Evolutionary conservation across 2,888 invertebrate genomes (phyloP).

Genomic region (Lasioglossum vierecki): DNA sequence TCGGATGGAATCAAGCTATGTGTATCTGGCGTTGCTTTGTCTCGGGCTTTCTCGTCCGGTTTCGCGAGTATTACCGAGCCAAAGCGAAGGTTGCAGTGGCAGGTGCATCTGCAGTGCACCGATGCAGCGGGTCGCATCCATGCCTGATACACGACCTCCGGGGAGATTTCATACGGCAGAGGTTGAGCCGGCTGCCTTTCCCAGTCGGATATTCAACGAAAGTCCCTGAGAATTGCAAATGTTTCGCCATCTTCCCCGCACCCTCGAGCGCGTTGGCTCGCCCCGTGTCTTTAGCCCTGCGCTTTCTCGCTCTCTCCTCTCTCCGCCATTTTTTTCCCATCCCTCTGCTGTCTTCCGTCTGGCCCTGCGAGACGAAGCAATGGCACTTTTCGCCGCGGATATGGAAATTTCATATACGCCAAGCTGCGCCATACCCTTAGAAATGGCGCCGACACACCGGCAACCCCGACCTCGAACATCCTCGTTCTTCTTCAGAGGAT

Average conservation of each 20-base stretch:
- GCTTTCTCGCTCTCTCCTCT: not conserved
- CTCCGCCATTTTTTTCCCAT: not conserved
- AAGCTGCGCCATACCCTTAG: constrained; percentile 56
- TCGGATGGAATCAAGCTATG: not conserved
- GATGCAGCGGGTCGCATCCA: constrained; percentile 45
- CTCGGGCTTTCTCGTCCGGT: not conserved
- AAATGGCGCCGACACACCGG: not conserved
- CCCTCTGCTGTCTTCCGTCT: constrained; percentile 25
- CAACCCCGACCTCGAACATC: constrained; percentile 4
- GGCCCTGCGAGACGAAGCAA: constrained; percentile 55
- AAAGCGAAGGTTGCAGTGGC: constrained; percentile 29
- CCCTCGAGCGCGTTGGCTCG: constrained; percentile 1
- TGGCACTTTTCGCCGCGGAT: constrained; percentile 74
- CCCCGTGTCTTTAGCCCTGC: constrained; percentile 33
- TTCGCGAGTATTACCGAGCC: constrained; percentile 56
- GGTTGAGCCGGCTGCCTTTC: constrained; percentile 57
- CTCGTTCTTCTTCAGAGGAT: constrained; percentile 47
- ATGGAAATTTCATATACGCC: constrained; percentile 79
- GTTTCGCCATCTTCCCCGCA: constrained; percentile 65
- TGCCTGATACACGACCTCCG: constrained; percentile 58
- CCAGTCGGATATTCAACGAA: constrained; percentile 58
- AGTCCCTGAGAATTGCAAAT: constrained; percentile 78
- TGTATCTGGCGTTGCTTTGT: not conserved
- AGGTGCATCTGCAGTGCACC: constrained; percentile 44
- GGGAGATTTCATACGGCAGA: constrained; percentile 63